These are phyloP conservation scores for Thunnus albacares DNA, from an alignment of 2,797 vertebrate genomes.

Conservation along the genomic window DNA sequence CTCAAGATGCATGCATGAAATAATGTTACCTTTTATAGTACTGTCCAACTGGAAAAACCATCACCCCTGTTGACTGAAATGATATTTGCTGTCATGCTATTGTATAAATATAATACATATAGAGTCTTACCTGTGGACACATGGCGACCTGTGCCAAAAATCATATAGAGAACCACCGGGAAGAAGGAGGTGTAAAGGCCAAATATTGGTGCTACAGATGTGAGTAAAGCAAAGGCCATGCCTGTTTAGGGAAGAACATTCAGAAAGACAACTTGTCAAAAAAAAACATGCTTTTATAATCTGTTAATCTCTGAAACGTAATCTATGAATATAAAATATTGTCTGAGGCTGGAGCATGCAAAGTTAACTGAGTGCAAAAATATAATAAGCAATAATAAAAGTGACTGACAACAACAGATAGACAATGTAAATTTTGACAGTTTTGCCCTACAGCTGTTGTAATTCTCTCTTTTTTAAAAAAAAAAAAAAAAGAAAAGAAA, in stretches of 20 bases:
- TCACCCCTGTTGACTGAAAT: not conserved
- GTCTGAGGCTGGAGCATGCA: not conserved
- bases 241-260: conserved; percentile 77
- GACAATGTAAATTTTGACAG: not conserved
- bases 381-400: no score
- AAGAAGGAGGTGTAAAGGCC: conserved; percentile 97
- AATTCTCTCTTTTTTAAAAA: not conserved
- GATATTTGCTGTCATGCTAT: not conserved
- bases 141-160: conserved; percentile 93
- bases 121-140: conserved; percentile 91
- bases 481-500: not conserved
- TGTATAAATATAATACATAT: not conserved
- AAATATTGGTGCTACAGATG: conserved; percentile 93
- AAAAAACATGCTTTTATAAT: not conserved
- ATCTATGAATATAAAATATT: not conserved
- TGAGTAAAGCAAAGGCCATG: conserved; percentile 95
- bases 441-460: not conserved
- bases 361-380: not conserved
- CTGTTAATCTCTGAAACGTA: no score
- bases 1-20: not conserved
- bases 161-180: conserved; percentile 92
- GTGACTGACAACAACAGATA: not conserved
- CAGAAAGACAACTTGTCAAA: not conserved
- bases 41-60: no score
- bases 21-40: not conserved